These are phyloP conservation scores for Drosophila percnosoma DNA, from an alignment of 2,888 invertebrate genomes.

Conservation along the genomic window DNA sequence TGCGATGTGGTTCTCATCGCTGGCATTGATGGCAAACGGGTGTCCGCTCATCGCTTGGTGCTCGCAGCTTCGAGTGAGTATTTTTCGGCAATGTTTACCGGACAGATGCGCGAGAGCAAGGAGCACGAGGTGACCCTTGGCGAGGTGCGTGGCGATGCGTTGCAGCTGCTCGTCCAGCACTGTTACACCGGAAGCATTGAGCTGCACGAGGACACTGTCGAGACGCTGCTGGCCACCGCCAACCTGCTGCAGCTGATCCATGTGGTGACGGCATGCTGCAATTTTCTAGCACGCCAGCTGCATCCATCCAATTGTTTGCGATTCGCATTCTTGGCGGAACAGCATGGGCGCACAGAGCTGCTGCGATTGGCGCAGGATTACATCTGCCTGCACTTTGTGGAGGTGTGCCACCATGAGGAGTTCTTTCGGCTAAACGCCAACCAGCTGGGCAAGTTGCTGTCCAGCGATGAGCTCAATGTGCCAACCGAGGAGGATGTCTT, in stretches of 20 bases:
- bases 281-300: constrained; percentile 93
- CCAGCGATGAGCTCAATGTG: constrained; percentile 96
- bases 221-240: constrained; percentile 93
- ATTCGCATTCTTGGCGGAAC: constrained; percentile 96
- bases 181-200: constrained; percentile 94
- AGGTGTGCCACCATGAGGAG: constrained; percentile 86
- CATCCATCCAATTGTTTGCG: constrained; percentile 96
- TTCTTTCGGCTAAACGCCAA: constrained; percentile 87
- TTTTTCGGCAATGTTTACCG: constrained; percentile 98
- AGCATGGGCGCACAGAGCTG: constrained; percentile 93
- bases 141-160: constrained; percentile 93
- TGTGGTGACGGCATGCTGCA: constrained; percentile 95
- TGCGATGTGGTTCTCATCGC: not conserved
- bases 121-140: constrained; percentile 93
- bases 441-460: constrained; percentile 91
- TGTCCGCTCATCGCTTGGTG: constrained; percentile 94
- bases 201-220: constrained; percentile 95
- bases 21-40: constrained; percentile 80
- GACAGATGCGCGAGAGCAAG: constrained; percentile 92
- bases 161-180: constrained; percentile 93
- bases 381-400: constrained; percentile 93
- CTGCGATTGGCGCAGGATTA: constrained; percentile 93
- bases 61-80: constrained; percentile 96
- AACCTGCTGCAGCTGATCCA: constrained; percentile 93
- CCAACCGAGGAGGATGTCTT: constrained; percentile 95